Base-by-base conservation (phyloP, 2,113 vertebrate genomes). In the Xenus cinereus region DNA sequence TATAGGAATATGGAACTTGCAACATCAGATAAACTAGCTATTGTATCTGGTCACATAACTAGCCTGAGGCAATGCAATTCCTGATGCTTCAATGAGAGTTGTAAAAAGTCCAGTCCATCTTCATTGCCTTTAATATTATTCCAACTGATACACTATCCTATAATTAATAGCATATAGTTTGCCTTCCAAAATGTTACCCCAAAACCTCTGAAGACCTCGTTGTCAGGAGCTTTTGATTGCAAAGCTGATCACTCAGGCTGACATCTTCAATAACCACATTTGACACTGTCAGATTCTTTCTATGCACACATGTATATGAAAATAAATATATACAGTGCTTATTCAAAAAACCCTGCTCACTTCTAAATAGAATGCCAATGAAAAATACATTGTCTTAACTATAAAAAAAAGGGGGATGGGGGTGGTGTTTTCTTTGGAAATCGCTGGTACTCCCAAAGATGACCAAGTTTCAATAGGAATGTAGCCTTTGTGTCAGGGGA, bases 61-160 rank as follows among this genome's bases (percentile, higher is more conserved):
- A 92, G 94, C 97, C 86, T 0, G 13, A 86, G 88, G 94, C 94
- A 90, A 60, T 79, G 69, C 57, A 95, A 89, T 93, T 92, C 72
- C 74, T 79, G 84, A 57, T 87, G 71, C 10, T 87, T 87, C 92
- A 82, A 7, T 23, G 19, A 45, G 23, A 77, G 57, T 9, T 82
- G 62, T 66, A 88, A 81, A 57, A 95, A 89, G 24, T 57, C n/a
- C 33, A 62, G 68, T 59, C 28, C 41, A 56, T 74, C 86, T 78
- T 82, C 69, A 79, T 39, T 87, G 69, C 21, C 32, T 82, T 74
- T 78, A 86, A 35, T 86, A 71, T 26, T 73, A 78, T 35, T 84
- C 78, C 78, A 81, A 20, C 62, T 50, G 66, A 64, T 73, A 43
- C 6, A n/a, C 43, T 68, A 32, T 43, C 51, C 30, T 71, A 12